Evolutionary conservation across 2,797 vertebrate genomes (phyloP), one percentile per base, ranked within the genome.

Genomic region (Anguilla anguilla): DNA sequence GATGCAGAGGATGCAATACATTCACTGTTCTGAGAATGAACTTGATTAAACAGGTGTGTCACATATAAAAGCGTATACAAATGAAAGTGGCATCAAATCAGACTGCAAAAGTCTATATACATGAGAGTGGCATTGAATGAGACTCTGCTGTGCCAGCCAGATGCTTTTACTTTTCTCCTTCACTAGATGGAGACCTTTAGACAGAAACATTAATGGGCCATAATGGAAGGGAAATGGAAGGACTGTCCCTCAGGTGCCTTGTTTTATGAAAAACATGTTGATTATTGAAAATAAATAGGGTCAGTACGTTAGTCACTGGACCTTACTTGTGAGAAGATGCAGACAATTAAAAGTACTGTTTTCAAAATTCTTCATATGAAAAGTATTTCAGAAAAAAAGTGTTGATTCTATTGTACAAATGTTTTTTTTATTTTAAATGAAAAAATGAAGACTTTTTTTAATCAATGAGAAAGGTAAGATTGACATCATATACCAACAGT

Each of bases 151-250:
- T 64, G 17, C 61, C 3, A 69, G 64, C 19, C n/a, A 84, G 83
- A 6, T 31, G 46, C 49, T 51, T 72, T 87, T 84, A 49, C 64
- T 39, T 83, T 69, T 69, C 46, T 55, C n/a, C 64, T 39, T 74
- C 86, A 72, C 86, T 69, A 84, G 86, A 74, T 31, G 86, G 86
- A 49, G 67, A 83, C 83, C 6, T 87, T 82, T 72, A 31, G 46
- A 53, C n/a, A 61, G 51, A 53, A 87, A 25, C 31, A 31, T 64
- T 43, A 83, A 7, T 46, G 19, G 15, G 13, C 31, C 69, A 74
- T 74, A 31, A 35, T 15, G 35, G 31, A 31, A 79, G 35, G 74
- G 74, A 43, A 79, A 79, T 39, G 11, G 11, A 31, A 9, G 28
- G 25, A n/a, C 25, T 28, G 64, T 69, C n/a, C 17, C 59, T n/a